Conservation (phyloP, 2,888 invertebrate species). For the Zele albiditarsus region DNA sequence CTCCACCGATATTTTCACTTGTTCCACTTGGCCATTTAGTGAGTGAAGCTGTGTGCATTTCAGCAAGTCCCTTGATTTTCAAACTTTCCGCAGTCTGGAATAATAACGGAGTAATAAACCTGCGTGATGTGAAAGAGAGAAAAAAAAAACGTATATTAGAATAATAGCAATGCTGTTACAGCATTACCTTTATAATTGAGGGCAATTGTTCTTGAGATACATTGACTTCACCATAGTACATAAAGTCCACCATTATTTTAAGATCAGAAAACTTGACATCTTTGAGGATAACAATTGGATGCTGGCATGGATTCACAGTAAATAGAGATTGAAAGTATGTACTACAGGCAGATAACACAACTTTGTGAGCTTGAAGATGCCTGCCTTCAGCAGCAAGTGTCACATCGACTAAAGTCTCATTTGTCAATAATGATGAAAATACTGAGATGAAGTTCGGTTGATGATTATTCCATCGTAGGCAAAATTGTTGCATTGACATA, state of each 20-base stretch:
- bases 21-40: conserved; percentile 81
- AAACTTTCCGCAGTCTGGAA: conserved; percentile 89
- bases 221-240: conserved; percentile 95
- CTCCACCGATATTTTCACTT: conserved; percentile 65
- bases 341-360: conserved; percentile 92
- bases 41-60: conserved; percentile 86
- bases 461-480: conserved; percentile 93
- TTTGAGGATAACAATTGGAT: conserved; percentile 92
- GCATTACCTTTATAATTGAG: conserved; percentile 74
- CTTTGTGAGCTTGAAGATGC: conserved; percentile 90
- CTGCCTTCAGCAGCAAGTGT: conserved; percentile 93
- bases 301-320: conserved; percentile 89
- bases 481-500: conserved; percentile 85
- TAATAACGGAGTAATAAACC: conserved; percentile 7
- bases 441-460: conserved; percentile 94
- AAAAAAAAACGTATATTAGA: conserved; percentile 21
- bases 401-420: conserved; percentile 90
- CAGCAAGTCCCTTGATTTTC: conserved; percentile 91
- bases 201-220: conserved; percentile 91
- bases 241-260: conserved; percentile 91
- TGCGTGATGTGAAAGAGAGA: not conserved
- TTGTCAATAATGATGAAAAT: conserved; percentile 87
- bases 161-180: conserved; percentile 19
- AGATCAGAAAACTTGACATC: conserved; percentile 90
- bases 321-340: conserved; percentile 93